Evolutionary conservation across 1,140 invertebrate species (phyloP).

Genomic region (Euwallacea similis): DNA sequence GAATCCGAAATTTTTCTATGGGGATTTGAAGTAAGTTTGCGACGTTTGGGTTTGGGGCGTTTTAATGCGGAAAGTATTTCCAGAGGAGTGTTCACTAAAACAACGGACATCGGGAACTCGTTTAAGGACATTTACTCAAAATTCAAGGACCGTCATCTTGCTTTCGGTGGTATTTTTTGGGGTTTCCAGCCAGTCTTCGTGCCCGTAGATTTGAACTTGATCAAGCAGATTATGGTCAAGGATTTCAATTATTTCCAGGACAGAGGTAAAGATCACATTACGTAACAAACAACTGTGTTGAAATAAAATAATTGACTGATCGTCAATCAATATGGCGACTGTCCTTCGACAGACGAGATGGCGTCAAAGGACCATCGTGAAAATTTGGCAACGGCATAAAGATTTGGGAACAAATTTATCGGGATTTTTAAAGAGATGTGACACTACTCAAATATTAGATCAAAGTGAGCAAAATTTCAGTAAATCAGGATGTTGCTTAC

Average conservation of each 20-base stretch:
- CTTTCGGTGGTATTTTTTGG: constrained; percentile 24
- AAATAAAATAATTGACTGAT: too few species aligned
- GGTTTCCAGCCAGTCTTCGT: constrained; percentile 6
- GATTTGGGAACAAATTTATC: too few species aligned
- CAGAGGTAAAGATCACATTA: constrained; percentile 7
- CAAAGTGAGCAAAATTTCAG: too few species aligned
- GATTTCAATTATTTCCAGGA: constrained; percentile 19
- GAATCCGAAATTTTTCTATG: constrained; percentile 47
- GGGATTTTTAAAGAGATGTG: too few species aligned
- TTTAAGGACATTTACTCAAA: constrained; percentile 42
- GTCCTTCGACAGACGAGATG: too few species aligned
- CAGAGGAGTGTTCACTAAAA: constrained; percentile 38
- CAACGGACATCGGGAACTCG: constrained; percentile 40
- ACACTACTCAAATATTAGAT: too few species aligned
- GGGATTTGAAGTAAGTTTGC: constrained; percentile 38
- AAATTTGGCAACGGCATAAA: too few species aligned
- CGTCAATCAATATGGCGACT: too few species aligned
- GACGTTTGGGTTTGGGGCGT: neutral
- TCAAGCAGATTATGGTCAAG: constrained; percentile 25
- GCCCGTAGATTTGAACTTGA: constrained; percentile 12
- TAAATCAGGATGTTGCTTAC: too few species aligned
- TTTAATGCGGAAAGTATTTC: constrained; percentile 12
- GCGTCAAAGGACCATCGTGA: too few species aligned
- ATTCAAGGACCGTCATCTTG: constrained; percentile 16
- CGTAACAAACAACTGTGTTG: neutral